phyloP scores from a whole-genome alignment of 2,797 vertebrate species.

The Ambastaia sidthimunki region DNA sequence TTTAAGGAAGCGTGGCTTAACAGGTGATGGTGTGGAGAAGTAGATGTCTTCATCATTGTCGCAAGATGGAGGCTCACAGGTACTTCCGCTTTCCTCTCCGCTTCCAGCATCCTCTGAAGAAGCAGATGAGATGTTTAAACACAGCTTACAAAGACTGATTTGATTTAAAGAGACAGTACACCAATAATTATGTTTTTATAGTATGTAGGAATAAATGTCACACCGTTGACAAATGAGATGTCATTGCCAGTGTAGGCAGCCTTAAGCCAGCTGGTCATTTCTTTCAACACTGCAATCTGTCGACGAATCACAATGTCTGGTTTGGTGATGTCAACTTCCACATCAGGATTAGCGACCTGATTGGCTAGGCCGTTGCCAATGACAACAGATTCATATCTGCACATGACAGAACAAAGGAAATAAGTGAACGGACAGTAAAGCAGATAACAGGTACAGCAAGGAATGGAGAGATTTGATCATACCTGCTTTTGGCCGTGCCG shows the following conservation, averaged over 20 bases:
- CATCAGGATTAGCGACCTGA: constrained; percentile 93
- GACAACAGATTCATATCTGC: constrained; percentile 91
- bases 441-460: neutral
- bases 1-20: constrained; percentile 33
- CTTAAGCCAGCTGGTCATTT: constrained; percentile 93
- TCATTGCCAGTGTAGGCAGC: constrained; percentile 91
- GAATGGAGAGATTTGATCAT: constrained; percentile 29
- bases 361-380: constrained; percentile 92
- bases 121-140: neutral
- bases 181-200: too few species aligned
- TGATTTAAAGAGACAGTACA: neutral
- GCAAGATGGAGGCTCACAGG: constrained; percentile 84
- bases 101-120: constrained; percentile 79
- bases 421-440: neutral
- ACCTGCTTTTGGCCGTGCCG: constrained; percentile 95
- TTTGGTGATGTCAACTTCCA: constrained; percentile 93
- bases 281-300: constrained; percentile 89
- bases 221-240: constrained; percentile 85
- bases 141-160: neutral
- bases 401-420: constrained; percentile 1
- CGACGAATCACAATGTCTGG: constrained; percentile 89
- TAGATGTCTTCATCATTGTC: constrained; percentile 82
- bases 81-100: constrained; percentile 91
- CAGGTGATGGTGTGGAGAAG: constrained; percentile 77
- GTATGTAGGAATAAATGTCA: neutral